Conservation (phyloP, 1,140 invertebrate species). For the Dendrolimus kikuchii region DNA sequence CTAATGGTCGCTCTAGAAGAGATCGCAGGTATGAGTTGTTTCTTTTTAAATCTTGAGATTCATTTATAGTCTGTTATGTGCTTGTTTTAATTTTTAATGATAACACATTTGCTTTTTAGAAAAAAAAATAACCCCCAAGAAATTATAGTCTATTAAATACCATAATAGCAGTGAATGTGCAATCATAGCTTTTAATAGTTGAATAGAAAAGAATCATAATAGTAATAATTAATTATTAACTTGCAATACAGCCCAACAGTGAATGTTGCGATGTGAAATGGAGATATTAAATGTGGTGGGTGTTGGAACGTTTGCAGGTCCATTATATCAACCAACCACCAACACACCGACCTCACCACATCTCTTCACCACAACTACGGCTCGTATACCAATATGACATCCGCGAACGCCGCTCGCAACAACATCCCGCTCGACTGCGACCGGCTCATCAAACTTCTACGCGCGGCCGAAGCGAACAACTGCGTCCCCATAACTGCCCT, state of each 20-base stretch:
- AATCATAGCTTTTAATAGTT: too few species aligned
- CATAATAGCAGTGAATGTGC: too few species aligned
- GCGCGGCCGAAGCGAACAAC: conserved; percentile 56
- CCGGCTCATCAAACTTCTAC: conserved; percentile 57
- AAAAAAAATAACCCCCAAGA: not conserved
- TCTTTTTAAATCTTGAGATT: not conserved
- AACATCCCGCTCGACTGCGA: conserved; percentile 53
- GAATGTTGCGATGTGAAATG: conserved; percentile 7
- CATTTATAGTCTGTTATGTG: too few species aligned
- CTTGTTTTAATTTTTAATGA: too few species aligned
- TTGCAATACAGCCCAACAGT: not conserved
- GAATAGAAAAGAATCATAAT: too few species aligned
- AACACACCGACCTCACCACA: conserved; percentile 69
- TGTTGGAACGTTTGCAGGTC: conserved; percentile 71
- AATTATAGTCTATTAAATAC: too few species aligned
- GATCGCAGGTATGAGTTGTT: conserved; percentile 72
- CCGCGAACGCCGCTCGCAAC: conserved; percentile 57
- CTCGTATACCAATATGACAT: conserved; percentile 60
- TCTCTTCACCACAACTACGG: conserved; percentile 66
- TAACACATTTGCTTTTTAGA: not conserved
- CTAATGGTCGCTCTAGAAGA: conserved; percentile 85
- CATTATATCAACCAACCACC: conserved; percentile 71
- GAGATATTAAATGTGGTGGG: conserved; percentile 67
- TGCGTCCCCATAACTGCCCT: conserved; percentile 46
- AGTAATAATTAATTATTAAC: too few species aligned